Conservation (phyloP, 2,113 vertebrate genomes). For the Acrocephalus arundinaceus region DNA sequence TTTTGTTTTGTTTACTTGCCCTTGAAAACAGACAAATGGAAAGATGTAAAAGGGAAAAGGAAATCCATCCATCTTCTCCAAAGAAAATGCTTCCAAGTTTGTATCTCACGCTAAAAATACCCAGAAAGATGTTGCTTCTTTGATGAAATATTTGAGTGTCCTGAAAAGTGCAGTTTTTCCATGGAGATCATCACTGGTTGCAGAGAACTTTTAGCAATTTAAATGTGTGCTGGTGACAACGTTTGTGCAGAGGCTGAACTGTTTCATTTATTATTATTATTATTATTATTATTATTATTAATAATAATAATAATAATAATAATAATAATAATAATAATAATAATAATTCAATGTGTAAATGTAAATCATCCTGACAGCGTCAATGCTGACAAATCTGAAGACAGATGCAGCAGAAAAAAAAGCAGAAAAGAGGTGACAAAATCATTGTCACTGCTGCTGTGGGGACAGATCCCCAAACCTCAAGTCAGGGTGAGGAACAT, state of each 20-base stretch:
- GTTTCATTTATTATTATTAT: background rate
- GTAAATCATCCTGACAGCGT: background rate
- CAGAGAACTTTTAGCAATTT: background rate
- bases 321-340: background rate
- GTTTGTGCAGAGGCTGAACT: background rate
- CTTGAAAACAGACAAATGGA: background rate
- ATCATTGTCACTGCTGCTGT: background rate
- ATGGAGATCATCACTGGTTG: background rate
- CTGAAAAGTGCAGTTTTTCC: background rate
- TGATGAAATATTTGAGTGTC: background rate
- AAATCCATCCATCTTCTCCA: background rate
- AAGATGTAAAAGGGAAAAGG: background rate
- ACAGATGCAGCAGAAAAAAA: background rate
- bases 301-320: background rate
- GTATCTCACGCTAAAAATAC: background rate
- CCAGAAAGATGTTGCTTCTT: background rate
- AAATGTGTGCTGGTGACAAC: background rate
- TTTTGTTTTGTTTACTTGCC: background rate
- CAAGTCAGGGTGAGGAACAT: background rate
- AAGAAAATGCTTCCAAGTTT: background rate
- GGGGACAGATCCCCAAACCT: accelerated
- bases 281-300: no score
- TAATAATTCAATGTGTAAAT: background rate
- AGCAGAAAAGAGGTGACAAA: background rate
- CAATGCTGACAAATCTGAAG: background rate